A percentile compares a stretch with the other conserved stretches of the same genome.
Evolutionary conservation across 2,113 vertebrate species (phyloP).

Genomic region (Phylloscopus whistleri): DNA sequence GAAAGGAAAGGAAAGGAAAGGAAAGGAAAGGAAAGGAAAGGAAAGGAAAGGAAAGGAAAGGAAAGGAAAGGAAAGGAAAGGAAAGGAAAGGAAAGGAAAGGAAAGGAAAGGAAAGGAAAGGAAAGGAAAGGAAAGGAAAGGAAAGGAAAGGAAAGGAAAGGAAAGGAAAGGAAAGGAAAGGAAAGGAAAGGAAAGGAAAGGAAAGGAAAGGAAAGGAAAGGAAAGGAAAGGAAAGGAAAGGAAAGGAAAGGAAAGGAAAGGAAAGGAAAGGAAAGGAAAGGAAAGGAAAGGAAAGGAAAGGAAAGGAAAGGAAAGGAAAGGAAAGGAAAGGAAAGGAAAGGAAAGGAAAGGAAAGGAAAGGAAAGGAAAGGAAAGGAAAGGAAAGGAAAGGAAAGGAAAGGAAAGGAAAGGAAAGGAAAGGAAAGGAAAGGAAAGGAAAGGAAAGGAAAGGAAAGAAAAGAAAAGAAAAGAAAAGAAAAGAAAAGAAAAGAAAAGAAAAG

Average conservation of each 20-base stretch:
- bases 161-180: too few relatives aligned
- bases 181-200: fast-evolving
- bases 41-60: fast-evolving
- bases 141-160: fast-evolving
- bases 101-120: fast-evolving
- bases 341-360: fast-evolving
- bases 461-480: fast-evolving
- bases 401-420: fast-evolving
- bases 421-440: fast-evolving
- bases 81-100: too few relatives aligned
- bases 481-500: background rate
- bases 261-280: fast-evolving
- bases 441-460: too few relatives aligned
- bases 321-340: fast-evolving
- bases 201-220: fast-evolving
- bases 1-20: fast-evolving
- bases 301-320: too few relatives aligned
- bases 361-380: too few relatives aligned
- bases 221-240: too few relatives aligned
- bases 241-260: fast-evolving
- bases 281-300: fast-evolving
- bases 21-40: too few relatives aligned
- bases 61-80: fast-evolving
- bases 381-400: fast-evolving
- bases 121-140: fast-evolving